Evolutionary conservation across 1,140 invertebrate species (phyloP).

Genomic region (Atta texana): DNA sequence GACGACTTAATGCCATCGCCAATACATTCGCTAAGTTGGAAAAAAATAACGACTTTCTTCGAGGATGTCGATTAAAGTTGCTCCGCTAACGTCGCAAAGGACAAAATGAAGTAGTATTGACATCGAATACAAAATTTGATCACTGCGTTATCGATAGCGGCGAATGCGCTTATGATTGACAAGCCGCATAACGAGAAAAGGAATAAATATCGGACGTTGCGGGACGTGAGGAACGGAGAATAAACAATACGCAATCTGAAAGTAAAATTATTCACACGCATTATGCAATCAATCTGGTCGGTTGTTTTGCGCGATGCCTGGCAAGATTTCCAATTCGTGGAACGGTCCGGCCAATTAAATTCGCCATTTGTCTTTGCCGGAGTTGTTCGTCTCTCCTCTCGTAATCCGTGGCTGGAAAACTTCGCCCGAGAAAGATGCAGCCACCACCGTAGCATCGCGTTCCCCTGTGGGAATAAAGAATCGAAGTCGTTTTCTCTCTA

Average conservation of each 20-base stretch:
- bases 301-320: slow-evolving; percentile 38
- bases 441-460: slow-evolving; percentile 10
- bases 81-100: background rate
- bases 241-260: slow-evolving; percentile 48
- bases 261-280: slow-evolving; percentile 40
- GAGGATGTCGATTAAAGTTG: slow-evolving; percentile 35
- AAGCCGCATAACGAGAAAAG: background rate
- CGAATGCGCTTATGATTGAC: background rate
- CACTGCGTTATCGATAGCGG: slow-evolving; percentile 16
- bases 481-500: slow-evolving; percentile 74
- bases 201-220: slow-evolving; percentile 1
- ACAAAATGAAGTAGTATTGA: background rate
- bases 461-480: slow-evolving; percentile 74
- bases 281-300: slow-evolving; percentile 33
- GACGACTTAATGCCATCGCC: background rate
- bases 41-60: slow-evolving; percentile 23
- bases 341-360: slow-evolving; percentile 70
- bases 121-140: slow-evolving; percentile 1
- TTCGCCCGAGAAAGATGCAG: slow-evolving; percentile 41
- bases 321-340: slow-evolving; percentile 50
- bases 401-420: slow-evolving; percentile 64
- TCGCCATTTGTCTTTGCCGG: slow-evolving; percentile 66
- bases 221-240: background rate
- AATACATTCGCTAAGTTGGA: background rate
- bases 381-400: slow-evolving; percentile 38